Evolutionary conservation across 2,113 vertebrate genomes (phyloP).

Genomic region (Capreolus pygargus): DNA sequence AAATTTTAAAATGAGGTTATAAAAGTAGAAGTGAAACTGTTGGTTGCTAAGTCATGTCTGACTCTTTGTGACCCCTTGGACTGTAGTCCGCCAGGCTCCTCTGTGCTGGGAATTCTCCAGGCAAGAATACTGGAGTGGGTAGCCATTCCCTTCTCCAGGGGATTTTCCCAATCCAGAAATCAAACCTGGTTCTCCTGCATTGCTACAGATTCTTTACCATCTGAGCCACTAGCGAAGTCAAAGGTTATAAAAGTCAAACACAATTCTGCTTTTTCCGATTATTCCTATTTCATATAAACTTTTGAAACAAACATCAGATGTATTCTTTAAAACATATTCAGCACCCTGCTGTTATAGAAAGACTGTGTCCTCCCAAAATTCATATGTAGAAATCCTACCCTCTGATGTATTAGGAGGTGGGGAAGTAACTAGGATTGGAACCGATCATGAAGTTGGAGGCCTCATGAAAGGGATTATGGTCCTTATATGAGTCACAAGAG

Average conservation of each 20-base stretch:
- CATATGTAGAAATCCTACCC: neutral
- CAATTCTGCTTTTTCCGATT: neutral
- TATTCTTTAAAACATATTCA: neutral
- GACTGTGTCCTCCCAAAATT: neutral
- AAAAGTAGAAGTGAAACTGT: neutral
- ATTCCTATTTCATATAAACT: neutral
- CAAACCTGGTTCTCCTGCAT: neutral
- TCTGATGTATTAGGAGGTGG: neutral
- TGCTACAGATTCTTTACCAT: neutral
- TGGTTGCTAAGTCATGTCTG: neutral
- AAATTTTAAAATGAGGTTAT: neutral
- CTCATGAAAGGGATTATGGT: neutral
- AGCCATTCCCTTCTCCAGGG: neutral
- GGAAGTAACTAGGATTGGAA: neutral
- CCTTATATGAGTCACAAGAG: neutral
- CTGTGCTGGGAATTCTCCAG: neutral
- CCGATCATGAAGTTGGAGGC: neutral
- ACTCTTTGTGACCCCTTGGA: neutral
- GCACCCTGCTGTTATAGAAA: neutral
- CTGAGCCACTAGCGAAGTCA: neutral
- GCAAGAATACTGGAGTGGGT: neutral
- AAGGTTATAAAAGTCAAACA: neutral
- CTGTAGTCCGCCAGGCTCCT: neutral
- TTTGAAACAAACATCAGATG: neutral
- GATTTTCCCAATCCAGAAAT: neutral